Base-by-base conservation (phyloP, 2,888 invertebrate species). In the Acanthosepion esculentum region DNA sequence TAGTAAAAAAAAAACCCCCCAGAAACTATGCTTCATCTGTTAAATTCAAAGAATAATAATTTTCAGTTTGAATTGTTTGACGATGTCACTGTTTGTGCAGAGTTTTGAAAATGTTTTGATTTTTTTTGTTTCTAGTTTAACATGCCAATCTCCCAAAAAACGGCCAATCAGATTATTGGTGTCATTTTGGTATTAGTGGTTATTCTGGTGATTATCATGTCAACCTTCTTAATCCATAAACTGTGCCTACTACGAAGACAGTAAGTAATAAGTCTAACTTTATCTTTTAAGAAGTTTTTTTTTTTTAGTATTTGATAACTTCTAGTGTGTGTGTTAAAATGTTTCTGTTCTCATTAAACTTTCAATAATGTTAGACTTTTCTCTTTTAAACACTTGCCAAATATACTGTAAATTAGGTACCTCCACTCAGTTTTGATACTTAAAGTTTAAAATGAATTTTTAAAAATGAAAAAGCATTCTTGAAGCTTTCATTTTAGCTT, bases 171-270 rank as follows among this genome's bases (percentile, higher is more conserved):
- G 12, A 64, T 96, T 48, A 95, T 96, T n/a, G 92, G 50, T 50
- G 48, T 48, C 23, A 94, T 97, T 23, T 95, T 96, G 2, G 94
- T 95, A 2, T 93, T 95, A 0, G 95, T 96, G 6, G 48, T 96
- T n/a, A 53, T 96, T 6, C 33, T 96, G 18, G 95, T 96, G 20
- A 94, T 95, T 23, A 94, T 96, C 6, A 96, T 96, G 95, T 95
- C 95, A 93, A 48, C 48, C 26, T 96, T 95, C 95, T 96, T 97
- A 91, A 95, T 95, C 48, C 95, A 96, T 95, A 96, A 96, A 95
- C 95, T 96, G 94, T 95, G 96, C 20, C 95, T 97, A n/a, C 95
- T 96, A 18, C 94, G 96, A 53, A 95, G 95, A 95, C 96, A 96
- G 97, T 97, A 95, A 96, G 96, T 96, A 94, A 48, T 33, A 50